Base-by-base conservation (phyloP, 2,797 vertebrate genomes). In the Schizothorax lantsangensis region DNA sequence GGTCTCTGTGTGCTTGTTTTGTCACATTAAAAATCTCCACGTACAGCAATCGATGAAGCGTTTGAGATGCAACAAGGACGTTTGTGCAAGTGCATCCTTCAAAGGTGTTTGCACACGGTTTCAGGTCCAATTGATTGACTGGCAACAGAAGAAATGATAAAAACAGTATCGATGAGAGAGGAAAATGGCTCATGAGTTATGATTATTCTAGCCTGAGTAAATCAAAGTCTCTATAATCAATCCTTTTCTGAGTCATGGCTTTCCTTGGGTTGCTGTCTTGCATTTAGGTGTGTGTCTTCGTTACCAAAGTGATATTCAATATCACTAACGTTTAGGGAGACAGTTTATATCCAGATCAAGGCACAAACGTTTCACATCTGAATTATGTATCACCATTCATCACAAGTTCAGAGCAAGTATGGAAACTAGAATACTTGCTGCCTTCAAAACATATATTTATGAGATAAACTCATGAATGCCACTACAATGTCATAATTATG, bases 41-140 rank as follows among this genome's bases (percentile, higher is more conserved):
- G 36, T 66, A 74, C 57, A 81, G 79, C 75, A 79, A 54, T 79
- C 45, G 2, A 38, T 47, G 21, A 47, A 74, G 43, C 6, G 2
- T 33, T 30, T 47, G 75, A 80, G 66, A 12, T 80, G 26, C 62
- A 62, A 59, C 33, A 12, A 38, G 30, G 66, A 79, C 52, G 17
- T 10, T 72, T 57, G 26, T 79, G 66, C 21, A 62, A 68, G 21
- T 17, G 30, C 36, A 8, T 75, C 75, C n/a, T 47, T 49, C 87
- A 12, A 87, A 79, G 79, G 59, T 52, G 19, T 91, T 89, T 92
- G 91, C 93, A 91, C 89, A 91, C 87, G 88, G 78, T 91, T 87
- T 91, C 85, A 84, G 91, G 72, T 92, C 64, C 87, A 17, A 89
- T 57, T 69, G 90, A 93, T 91, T 91, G 88, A 90, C 85, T 79